Evolutionary conservation across 2,797 vertebrate genomes (phyloP).

Genomic region (Siniperca obscura): DNA sequence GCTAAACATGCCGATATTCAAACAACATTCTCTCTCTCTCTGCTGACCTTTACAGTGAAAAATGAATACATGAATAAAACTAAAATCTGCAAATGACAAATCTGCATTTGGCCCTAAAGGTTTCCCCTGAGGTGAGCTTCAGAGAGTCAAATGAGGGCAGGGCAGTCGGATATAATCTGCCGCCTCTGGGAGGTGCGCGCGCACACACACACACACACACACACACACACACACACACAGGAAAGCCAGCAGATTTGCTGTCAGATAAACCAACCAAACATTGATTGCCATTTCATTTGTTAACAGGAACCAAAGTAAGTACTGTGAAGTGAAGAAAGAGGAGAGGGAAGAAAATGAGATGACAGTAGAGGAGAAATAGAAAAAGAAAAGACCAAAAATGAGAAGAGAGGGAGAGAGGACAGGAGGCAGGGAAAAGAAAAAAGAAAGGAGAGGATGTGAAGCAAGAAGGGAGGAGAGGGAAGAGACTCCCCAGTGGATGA

Average conservation of each 20-base stretch:
- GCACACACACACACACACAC: constrained; percentile 3
- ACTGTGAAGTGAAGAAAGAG: not conserved
- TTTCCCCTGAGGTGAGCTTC: constrained; percentile 69
- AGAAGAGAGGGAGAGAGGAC: not conserved
- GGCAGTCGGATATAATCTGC: constrained; percentile 71
- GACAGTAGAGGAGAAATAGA: not conserved
- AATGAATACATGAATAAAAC: constrained; percentile 82
- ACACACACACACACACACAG: not conserved
- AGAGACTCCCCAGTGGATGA: constrained; percentile 4
- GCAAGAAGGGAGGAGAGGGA: not conserved
- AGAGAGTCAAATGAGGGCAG: constrained; percentile 78
- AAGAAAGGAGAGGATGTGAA: not conserved
- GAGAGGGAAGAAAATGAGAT: not conserved
- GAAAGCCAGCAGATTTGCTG: constrained; percentile 4
- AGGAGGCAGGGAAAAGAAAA: not conserved
- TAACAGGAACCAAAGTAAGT: constrained; percentile 18
- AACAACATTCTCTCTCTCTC: not conserved
- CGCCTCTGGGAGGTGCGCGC: constrained; percentile 48
- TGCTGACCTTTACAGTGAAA: constrained; percentile 78
- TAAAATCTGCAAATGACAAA: constrained; percentile 81
- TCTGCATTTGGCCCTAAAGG: constrained; percentile 77
- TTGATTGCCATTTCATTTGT: constrained; percentile 19
- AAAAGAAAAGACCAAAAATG: not conserved
- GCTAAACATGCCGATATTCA: constrained; percentile 42
- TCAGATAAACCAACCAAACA: constrained; percentile 29